A percentile compares a stretch with the other conserved stretches of the same genome.
phyloP scores from a whole-genome alignment of 1,140 invertebrate genomes.

The Aphis craccivora region DNA sequence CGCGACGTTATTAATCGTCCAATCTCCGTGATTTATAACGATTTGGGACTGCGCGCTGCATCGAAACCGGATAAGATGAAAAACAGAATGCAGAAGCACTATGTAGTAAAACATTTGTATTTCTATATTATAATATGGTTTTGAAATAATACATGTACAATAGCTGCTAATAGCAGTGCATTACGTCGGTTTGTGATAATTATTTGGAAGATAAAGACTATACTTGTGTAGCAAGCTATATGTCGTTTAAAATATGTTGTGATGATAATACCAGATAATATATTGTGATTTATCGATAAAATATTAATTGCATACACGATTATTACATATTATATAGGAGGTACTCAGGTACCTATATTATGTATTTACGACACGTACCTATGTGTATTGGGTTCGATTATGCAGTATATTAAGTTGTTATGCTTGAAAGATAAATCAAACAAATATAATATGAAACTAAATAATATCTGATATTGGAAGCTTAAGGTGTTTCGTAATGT shows the following conservation, averaged over 20 bases:
- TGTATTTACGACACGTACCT: too few species aligned
- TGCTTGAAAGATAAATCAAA: too few species aligned
- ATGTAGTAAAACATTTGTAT: conserved; percentile 19
- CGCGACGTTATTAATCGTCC: conserved; percentile 37
- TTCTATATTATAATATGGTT: neutral
- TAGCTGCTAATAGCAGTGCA: neutral
- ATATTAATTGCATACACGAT: neutral
- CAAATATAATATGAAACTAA: too few species aligned
- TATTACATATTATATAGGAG: too few species aligned
- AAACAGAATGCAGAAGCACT: conserved; percentile 44
- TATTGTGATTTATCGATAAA: neutral
- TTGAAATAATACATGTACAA: neutral
- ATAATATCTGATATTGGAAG: too few species aligned
- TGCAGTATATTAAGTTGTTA: neutral
- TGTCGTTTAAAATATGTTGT: neutral
- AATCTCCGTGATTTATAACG: conserved; percentile 46
- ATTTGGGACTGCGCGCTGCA: neutral
- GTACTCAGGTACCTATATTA: too few species aligned
- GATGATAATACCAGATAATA: neutral
- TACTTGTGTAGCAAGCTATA: neutral
- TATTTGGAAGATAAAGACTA: neutral
- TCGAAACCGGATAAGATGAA: conserved; percentile 21
- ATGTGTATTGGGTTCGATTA: too few species aligned
- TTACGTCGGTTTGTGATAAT: neutral
- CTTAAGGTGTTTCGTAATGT: too few species aligned